Evolutionary conservation across 2,797 vertebrate genomes (phyloP), one percentile per base, ranked within the genome.

Genomic region (Chelmon rostratus): DNA sequence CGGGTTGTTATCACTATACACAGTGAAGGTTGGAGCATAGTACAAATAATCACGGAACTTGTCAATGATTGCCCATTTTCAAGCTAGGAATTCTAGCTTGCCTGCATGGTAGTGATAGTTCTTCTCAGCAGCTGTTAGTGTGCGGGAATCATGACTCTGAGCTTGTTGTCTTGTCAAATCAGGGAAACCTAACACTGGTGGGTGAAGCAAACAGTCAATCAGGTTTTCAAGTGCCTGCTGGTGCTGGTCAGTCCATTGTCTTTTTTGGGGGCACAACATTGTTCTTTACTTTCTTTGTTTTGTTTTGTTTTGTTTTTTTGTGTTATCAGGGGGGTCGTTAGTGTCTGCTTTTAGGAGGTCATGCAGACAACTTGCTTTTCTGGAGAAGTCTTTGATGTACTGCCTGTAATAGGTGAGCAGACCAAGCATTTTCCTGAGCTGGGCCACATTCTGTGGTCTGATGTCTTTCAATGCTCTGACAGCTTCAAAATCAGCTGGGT

Each of bases 331-430:
- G 11, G 3, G 0, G 0, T 61, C 21, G 0, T 1, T 2, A 16
- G 28, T 1, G 5, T 50, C 25, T 16, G 31, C n/a, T 25, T 78
- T 75, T 0, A 66, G n/a, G 1, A 78, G 56, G 0, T 70, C 65
- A 58, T 78, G 71, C 7, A 78, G 4, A 23, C 66, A 69, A 4
- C 56, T 33, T 1, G 54, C 65, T 4, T 69, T 83, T 0, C 4
- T 3, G 8, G 69, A 73, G 2, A 85, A 76, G 50, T 82, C 31
- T 38, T 80, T 67, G 2, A 84, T 77, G 8, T 83, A 61, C 18
- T 76, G 68, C 2, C 72, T 47, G 19, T 66, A 79, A 6, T 80
- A 73, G 7, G 58, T 38, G 2, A 80, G 69, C 1, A 77, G 46
- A 50, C 76, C 59, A 28, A 80, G 35, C 23, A 77, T 76, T 62